Evolutionary conservation across 2,113 vertebrate genomes (phyloP), one percentile per base, ranked within the genome.

Genomic region (Mola mola): DNA sequence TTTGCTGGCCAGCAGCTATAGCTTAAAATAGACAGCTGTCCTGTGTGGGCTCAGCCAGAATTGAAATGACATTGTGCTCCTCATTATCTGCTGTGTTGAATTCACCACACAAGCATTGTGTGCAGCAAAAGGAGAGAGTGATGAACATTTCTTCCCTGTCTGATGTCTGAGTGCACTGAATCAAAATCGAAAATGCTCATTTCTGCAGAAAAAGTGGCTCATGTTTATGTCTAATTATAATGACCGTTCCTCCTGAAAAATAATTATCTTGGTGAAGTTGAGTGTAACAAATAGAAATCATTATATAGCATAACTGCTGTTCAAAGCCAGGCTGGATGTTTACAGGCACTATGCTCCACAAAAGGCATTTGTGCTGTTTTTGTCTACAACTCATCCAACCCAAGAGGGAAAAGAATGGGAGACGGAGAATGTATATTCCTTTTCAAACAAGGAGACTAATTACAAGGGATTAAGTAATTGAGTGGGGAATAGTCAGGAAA

Each of bases 1-100:
- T 85, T 73, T 17, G 29, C 68, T 75, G 78, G 78, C 80, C 78
- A 78, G 65, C 57, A 79, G 84, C 80, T 78, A 73, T 63, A 72
- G 82, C 82, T 76, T 71, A 78, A 81, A 82, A 85, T 75, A 87
- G 82, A 82, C 82, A 86, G 85, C 72, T 89, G 84, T 82, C 78
- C 78, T 77, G 73, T 58, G 70, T 53, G 65, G 81, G 68, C 67
- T 67, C 65, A 40, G 82, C 76, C 75, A 75, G 60, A 37, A 55
- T 51, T 59, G 41, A 69, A 73, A 77, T 62, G 64, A 79, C 69
- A 37, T 33, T 29, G 57, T 67, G 65, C 44, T 61, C 53, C 70
- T 82, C 75, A 75, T 82, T 87, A 86, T 84, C 59, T 51, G 62
- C 62, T 37, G 66, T 9, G 2, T 36, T 78, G 66, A 64, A 69